phyloP scores from a whole-genome alignment of 2,113 vertebrate genomes.

The Addax nasomaculatus region DNA sequence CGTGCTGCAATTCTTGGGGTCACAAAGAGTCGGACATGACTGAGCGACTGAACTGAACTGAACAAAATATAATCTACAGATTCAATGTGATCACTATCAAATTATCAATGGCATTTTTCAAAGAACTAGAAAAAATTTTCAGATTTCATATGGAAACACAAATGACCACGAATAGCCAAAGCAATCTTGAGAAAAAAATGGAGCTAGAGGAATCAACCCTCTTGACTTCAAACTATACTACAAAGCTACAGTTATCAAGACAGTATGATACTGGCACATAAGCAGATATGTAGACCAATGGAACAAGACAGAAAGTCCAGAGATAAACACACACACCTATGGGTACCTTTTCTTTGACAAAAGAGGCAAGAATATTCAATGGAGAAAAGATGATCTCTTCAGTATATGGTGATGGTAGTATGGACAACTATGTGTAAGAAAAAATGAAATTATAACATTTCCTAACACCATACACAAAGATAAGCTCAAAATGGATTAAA shows the following conservation, averaged over 20 bases:
- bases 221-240: no score
- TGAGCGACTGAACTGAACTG: no score
- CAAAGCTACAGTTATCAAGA: neutral
- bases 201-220: no score
- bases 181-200: no score
- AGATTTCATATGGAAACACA: no score
- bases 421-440: neutral
- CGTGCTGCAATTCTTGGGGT: no score
- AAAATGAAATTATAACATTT: neutral
- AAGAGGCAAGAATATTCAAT: neutral
- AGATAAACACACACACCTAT: neutral
- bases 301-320: neutral
- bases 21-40: no score
- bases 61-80: no score
- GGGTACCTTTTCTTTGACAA: neutral
- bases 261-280: neutral
- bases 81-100: no score
- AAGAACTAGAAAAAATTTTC: no score
- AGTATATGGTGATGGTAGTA: neutral
- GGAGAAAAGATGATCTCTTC: neutral
- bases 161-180: no score
- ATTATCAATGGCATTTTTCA: no score
- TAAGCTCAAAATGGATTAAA: neutral
- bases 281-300: neutral
- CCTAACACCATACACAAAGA: neutral